Evolutionary conservation across 1,140 invertebrate genomes (phyloP).

Genomic region (Drosophila sechellia): DNA sequence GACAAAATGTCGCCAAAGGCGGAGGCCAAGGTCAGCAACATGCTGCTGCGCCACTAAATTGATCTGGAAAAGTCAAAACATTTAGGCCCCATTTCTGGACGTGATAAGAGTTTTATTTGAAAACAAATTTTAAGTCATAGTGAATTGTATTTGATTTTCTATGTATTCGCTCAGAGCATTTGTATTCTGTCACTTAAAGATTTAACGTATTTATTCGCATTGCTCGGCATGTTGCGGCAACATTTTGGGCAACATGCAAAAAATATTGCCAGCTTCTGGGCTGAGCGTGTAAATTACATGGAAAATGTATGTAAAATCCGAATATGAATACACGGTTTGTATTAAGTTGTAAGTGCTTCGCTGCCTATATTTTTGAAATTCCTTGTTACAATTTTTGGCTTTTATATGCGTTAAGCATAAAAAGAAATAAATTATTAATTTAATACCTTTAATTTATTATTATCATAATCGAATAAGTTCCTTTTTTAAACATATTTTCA

Average conservation of each 20-base stretch:
- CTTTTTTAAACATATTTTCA: background rate
- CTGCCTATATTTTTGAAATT: too few relatives aligned
- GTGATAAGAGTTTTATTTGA: background rate
- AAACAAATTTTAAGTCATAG: background rate
- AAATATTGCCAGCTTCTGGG: constrained; percentile 50
- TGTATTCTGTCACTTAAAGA: too few relatives aligned
- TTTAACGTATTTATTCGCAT: too few relatives aligned
- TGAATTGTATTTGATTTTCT: background rate
- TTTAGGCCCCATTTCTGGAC: constrained; percentile 14
- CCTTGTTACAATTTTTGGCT: too few relatives aligned
- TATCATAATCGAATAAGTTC: background rate
- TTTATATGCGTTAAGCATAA: too few relatives aligned
- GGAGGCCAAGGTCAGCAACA: constrained; percentile 62
- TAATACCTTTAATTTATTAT: too few relatives aligned
- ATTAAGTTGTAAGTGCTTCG: too few relatives aligned
- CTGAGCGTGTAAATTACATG: background rate
- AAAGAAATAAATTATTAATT: too few relatives aligned
- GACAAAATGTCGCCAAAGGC: constrained; percentile 57
- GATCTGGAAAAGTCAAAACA: constrained; percentile 7
- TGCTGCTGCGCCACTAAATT: constrained; percentile 63
- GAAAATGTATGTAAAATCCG: background rate
- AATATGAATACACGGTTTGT: background rate
- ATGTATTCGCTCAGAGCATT: background rate
- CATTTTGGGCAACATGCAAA: background rate
- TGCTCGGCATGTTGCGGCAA: constrained; percentile 18